Evolutionary conservation across 2,888 invertebrate species (phyloP), one percentile per base, ranked within the genome.

Genomic region (Campopleginae sp.): DNA sequence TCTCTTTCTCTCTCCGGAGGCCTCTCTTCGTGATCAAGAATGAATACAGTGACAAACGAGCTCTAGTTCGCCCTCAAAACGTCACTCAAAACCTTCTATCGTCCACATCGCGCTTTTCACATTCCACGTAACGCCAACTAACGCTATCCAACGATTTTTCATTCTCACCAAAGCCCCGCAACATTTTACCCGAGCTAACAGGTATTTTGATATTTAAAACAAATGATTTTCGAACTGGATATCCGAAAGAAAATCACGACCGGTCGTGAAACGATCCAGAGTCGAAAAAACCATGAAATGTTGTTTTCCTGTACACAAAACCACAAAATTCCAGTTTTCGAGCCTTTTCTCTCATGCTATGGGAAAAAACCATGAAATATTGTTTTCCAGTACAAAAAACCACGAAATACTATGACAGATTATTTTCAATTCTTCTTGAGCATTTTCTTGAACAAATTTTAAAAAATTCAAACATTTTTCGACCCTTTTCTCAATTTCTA

Each of bases 1-100:
- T 27, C 27, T 58, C 27, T 58, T 10, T 54, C 27, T 75, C 61
- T 65, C 42, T 58, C 23, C 63, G n/a, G 42, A 27, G n/a, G 42
- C 19, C 46, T n/a, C 58, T 71, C 61, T 80, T 54, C 66, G 74
- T 85, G 75, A 63, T 70, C 75, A 76, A 76, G 80, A 61, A 75
- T 79, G 51, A 74, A 51, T 61, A 58, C 82, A 72, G 91, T 93
- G 92, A 93, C 92, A 92, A 93, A 93, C 92, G 93, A 93, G 90
- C 90, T 82, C 85, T 54, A 54, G 58, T 89, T 90, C 91, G 92
- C 89, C 92, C 93, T 91, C 91, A 88, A 93, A 93, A 93, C 88
- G 93, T 93, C 93, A 92, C 90, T 93, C 93, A 92, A 77, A 90
- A 89, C 86, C 82, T 83, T 79, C 88, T 80, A 87, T 86, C 89